Conservation (phyloP, 2,113 vertebrate genomes). For the Myocastor coypus region DNA sequence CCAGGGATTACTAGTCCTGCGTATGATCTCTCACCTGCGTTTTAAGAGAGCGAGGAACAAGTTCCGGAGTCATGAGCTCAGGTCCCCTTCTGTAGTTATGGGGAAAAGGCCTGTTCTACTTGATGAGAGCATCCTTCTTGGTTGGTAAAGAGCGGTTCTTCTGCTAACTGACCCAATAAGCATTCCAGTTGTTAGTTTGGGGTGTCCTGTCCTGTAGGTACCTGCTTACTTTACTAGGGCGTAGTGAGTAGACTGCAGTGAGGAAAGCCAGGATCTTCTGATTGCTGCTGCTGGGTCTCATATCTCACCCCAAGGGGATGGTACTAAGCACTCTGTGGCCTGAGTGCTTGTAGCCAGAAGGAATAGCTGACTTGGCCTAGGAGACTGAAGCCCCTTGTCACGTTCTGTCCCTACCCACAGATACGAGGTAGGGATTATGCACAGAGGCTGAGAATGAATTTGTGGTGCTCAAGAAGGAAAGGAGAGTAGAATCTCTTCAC, state of each 20-base stretch:
- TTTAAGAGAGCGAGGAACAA: not conserved
- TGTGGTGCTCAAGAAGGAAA: slow-evolving; percentile 93
- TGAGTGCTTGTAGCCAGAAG: not conserved
- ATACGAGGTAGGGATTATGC: slow-evolving; percentile 91
- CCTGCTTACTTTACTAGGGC: not conserved
- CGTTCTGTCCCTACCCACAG: slow-evolving; percentile 74
- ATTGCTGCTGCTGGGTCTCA: not conserved
- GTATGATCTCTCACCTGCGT: not conserved
- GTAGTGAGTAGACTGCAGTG: not conserved
- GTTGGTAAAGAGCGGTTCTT: not conserved
- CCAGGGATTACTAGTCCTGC: not conserved
- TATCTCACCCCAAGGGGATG: not conserved
- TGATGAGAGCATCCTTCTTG: not conserved
- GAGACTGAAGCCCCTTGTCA: not conserved
- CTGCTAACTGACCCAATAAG: not conserved
- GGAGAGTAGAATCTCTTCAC: not conserved
- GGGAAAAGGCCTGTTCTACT: not conserved
- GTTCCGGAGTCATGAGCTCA: not conserved
- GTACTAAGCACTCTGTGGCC: not conserved
- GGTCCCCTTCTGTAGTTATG: not conserved
- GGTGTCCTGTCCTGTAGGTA: not conserved
- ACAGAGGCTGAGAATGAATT: slow-evolving; percentile 90
- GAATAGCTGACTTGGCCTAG: not conserved
- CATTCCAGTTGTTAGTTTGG: not conserved
- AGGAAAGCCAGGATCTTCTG: not conserved